Conservation (phyloP, 2,888 invertebrate genomes). For the Oligia latruncula region DNA sequence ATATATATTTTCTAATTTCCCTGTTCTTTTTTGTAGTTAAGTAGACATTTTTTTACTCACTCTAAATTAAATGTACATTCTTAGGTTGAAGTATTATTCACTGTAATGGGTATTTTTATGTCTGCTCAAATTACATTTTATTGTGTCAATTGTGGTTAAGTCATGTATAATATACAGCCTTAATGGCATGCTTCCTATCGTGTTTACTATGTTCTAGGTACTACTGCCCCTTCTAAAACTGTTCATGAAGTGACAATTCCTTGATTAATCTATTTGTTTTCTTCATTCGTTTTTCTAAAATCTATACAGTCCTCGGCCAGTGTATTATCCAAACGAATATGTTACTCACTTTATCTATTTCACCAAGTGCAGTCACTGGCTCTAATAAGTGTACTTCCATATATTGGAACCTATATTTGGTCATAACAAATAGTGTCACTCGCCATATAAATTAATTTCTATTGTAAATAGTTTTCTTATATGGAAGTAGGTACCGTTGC, state of each 20-base stretch:
- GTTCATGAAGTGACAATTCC: neutral
- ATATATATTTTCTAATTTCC: constrained; percentile 22
- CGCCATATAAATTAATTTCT: constrained; percentile 58
- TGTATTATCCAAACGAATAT: constrained; percentile 13
- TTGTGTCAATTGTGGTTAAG: constrained; percentile 65
- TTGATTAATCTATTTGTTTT: neutral
- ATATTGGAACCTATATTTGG: constrained; percentile 60
- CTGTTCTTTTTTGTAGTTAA: constrained; percentile 6
- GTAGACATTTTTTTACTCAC: constrained; percentile 17
- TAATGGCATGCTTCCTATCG: constrained; percentile 33
- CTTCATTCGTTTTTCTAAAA: constrained; percentile 6
- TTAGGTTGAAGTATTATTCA: constrained; percentile 38
- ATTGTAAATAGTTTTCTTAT: constrained; percentile 69
- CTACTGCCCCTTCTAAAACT: neutral
- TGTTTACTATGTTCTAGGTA: constrained; percentile 1
- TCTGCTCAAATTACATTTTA: constrained; percentile 55
- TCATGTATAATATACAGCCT: constrained; percentile 36
- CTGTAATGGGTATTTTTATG: constrained; percentile 55
- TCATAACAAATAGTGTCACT: constrained; percentile 55
- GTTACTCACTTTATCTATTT: neutral
- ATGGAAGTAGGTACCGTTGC: constrained; percentile 76
- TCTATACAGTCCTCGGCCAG: neutral
- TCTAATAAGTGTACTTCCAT: constrained; percentile 58
- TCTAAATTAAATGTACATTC: constrained; percentile 45
- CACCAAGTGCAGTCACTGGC: constrained; percentile 10